Conservation (phyloP, 2,113 vertebrate species). For the Tauraco erythrolophus region DNA sequence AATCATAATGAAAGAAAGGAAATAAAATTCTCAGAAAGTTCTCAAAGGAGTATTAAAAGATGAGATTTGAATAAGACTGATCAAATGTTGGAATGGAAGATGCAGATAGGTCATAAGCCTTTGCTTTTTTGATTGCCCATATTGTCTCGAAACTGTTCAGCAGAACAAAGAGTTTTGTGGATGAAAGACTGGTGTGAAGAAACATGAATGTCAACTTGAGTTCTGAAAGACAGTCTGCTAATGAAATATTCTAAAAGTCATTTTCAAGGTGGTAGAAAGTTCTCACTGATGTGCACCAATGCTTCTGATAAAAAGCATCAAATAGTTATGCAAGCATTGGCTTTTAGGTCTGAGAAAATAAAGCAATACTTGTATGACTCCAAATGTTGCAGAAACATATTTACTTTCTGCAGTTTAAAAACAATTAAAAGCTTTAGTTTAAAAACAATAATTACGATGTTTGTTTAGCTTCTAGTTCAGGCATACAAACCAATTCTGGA, state of each 20-base stretch:
- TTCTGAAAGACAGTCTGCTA: conserved; percentile 81
- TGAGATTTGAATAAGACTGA: conserved; percentile 81
- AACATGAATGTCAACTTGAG: conserved; percentile 79
- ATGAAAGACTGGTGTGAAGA: conserved; percentile 81
- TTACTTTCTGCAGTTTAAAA: background rate
- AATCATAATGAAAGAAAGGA: conserved; percentile 77
- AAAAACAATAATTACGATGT: background rate
- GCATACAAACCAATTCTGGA: background rate
- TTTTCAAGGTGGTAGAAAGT: conserved; percentile 82
- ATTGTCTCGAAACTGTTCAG: conserved; percentile 79
- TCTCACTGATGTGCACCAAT: conserved; percentile 77
- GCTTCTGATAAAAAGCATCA: conserved; percentile 79
- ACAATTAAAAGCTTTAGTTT: background rate
- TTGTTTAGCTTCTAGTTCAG: background rate
- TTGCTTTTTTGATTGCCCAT: conserved; percentile 78
- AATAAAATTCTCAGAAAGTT: conserved; percentile 81
- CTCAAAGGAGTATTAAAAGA: conserved; percentile 78
- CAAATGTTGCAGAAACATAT: conserved; percentile 36
- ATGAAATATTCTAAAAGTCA: conserved; percentile 86
- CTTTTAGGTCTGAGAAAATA: conserved; percentile 70
- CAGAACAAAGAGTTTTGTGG: conserved; percentile 80
- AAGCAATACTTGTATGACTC: conserved; percentile 27
- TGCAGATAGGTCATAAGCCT: conserved; percentile 70
- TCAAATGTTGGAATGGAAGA: conserved; percentile 75
- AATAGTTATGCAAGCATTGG: conserved; percentile 71